Percentiles rank a stretch among this genome's conserved stretches.
Conservation (phyloP, 2,797 vertebrate genomes). For the Heliangelus exortis region DNA sequence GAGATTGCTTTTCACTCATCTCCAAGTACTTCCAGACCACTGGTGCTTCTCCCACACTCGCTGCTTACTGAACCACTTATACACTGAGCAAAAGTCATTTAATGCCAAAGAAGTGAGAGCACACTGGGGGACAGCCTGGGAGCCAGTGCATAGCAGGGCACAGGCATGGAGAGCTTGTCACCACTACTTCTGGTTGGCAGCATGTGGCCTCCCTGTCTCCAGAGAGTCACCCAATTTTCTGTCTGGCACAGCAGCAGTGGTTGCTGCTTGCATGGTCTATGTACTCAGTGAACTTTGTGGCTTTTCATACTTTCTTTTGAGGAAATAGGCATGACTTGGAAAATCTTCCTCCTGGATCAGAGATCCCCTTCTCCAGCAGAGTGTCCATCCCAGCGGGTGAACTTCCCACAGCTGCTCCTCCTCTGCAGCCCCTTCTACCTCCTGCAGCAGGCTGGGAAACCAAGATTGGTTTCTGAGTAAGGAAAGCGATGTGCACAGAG, state of each 20-base stretch:
- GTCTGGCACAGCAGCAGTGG: not conserved
- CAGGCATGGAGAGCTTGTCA: too few species aligned
- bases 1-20: not conserved
- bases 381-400: not conserved
- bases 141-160: not conserved
- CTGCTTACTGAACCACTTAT: not conserved
- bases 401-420: not conserved
- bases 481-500: rapidly evolving
- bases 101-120: not conserved
- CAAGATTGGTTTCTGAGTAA: not conserved
- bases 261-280: not conserved
- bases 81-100: not conserved
- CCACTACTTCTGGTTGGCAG: not conserved
- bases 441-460: not conserved
- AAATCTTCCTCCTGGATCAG: not conserved
- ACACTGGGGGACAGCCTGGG: not conserved
- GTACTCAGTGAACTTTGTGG: not conserved
- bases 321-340: not conserved
- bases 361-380: not conserved
- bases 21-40: not conserved
- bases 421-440: not conserved
- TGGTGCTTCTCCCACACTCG: rapidly evolving
- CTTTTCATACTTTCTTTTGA: not conserved
- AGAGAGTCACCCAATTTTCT: not conserved
- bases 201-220: not conserved